Base-by-base conservation (phyloP, 2,113 vertebrate species). In the Xenopus tropicalis region DNA sequence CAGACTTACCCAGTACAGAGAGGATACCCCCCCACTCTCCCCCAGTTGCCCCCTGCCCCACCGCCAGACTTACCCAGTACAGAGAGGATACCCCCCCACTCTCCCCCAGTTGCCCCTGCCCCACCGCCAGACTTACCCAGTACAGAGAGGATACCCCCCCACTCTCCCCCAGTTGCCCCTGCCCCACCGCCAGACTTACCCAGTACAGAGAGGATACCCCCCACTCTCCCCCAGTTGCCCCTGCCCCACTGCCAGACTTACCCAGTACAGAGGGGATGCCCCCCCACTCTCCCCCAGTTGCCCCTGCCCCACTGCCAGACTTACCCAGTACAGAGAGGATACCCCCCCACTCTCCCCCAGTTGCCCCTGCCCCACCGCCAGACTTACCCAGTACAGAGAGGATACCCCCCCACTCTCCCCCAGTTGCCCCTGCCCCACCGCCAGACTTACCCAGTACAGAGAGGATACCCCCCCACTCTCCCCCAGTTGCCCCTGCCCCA, bases 341-440 rank as follows among this genome's bases (percentile, higher is more conserved):
- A 4, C 48, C 56, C 19, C 61, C 70, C 37, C 24, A 16, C 19
- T 5, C 16, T 5, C 19, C 51, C 51, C 51, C 51, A 12, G 14
- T 54, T 8, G 13, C 5, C 19, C 51, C 51, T 17, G n/a, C n/a
- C n/a, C 43, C 6, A 8, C 6, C 43, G 13, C 43, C 43, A 6
- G 7, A 44, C 43, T 44, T 44, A 44, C 13, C 43, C 43, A 44
- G 43, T 6, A 44, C 43, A 44, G 6, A 44, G 43, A 44, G 43
- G 13, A 44, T 44, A 13, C 7, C 13, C 43, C 43, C 43, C 43
- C 43, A 6, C 6, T 44, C 6, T 13, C 43, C 43, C 43, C n/a
- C n/a, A n/a, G n/a, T n/a, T n/a, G 79, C 83, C 37, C 78, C 79
- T 0, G 7, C 14, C 70, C 77, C 79, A 59, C n/a, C n/a, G n/a